Base-by-base conservation (phyloP, 2,888 invertebrate genomes). In the Leucozona laternaria region DNA sequence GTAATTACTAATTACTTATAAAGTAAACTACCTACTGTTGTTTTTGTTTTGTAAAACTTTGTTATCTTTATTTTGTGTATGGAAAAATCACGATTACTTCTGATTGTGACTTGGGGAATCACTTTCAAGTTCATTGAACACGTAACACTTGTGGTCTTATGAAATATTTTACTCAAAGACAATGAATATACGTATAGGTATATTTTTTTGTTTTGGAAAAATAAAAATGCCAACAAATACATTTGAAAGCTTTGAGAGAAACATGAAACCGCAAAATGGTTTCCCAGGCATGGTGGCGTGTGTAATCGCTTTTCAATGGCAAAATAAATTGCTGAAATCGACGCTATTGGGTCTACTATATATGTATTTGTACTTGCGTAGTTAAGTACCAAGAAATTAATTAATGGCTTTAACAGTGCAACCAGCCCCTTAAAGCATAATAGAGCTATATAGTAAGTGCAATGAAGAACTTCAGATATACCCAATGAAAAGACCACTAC, bases 81-180 rank as follows among this genome's bases (percentile, higher is more conserved):
- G 45, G 62, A 53, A 58, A 58, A 58, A 57, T 58, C 15, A 53
- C 58, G 66, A 48, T 53, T 40, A 43, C n/a, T 13, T 62, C 10
- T 43, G 25, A 22, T 34, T 40, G 40, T 15, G 50, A 66, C 34
- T 58, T 25, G 40, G 20, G 62, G 79, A 58, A 45, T 71, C 37
- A 15, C 66, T 79, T 79, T 79, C 84, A 84, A 84, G 84, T 84
- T 79, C 84, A 79, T 84, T 84, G 75, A 84, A 79, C 79, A 84
- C 83, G 83, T 79, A 84, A 84, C 68, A 75, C 62, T 71, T 70
- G 43, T 13, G 17, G 64, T 77, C 71, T 84, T 79, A 66, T 76
- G 84, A 79, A 79, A 84, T 71, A 66, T 58, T 78, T 72, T 77
- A 31, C 25, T 37, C 25, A 62, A 62, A 60, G 79, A 83, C 75